These are phyloP conservation scores for Colostygia pectinataria DNA, from an alignment of 2,888 invertebrate species.

Conservation along the genomic window DNA sequence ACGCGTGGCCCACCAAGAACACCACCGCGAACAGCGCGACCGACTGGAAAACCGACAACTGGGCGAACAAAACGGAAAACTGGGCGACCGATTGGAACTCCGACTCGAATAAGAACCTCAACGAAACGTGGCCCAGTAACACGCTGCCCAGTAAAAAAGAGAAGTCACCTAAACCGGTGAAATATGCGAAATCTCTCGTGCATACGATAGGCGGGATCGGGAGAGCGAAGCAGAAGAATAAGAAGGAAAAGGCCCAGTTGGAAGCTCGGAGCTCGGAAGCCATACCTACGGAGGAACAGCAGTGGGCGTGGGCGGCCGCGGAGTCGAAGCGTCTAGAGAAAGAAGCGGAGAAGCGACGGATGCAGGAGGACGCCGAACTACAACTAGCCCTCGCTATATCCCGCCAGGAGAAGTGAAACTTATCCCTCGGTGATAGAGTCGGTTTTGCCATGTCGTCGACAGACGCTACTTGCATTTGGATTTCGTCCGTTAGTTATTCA, in stretches of 20 bases:
- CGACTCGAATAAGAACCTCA: constrained; percentile 63
- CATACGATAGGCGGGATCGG: constrained; percentile 78
- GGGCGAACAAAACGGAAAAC: constrained; percentile 55
- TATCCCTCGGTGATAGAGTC: constrained; percentile 8
- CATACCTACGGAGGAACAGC: constrained; percentile 85
- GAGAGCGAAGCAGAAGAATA: constrained; percentile 60
- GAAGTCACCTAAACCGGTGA: constrained; percentile 76
- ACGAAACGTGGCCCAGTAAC: constrained; percentile 71
- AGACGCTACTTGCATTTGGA: constrained; percentile 24
- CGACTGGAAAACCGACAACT: constrained; percentile 64
- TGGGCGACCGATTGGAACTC: constrained; percentile 63
- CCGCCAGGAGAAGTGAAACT: constrained; percentile 68
- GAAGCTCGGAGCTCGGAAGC: constrained; percentile 52
- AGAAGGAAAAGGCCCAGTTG: constrained; percentile 54
- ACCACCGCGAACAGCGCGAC: constrained; percentile 29
- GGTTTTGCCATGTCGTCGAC: constrained; percentile 24
- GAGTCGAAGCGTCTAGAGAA: constrained; percentile 86
- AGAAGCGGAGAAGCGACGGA: constrained; percentile 81
- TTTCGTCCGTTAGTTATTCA: constrained; percentile 16
- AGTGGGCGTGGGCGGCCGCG: constrained; percentile 88
- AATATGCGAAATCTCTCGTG: constrained; percentile 71
- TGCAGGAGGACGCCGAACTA: constrained; percentile 88
- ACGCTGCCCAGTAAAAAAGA: constrained; percentile 74
- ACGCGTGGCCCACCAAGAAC: constrained; percentile 55
- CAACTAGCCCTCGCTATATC: constrained; percentile 88